A percentile compares a stretch with the other conserved stretches of the same genome.
These are phyloP conservation scores for Leptinotarsa texana DNA, from an alignment of 1,140 invertebrate species.

Conservation along the genomic window DNA sequence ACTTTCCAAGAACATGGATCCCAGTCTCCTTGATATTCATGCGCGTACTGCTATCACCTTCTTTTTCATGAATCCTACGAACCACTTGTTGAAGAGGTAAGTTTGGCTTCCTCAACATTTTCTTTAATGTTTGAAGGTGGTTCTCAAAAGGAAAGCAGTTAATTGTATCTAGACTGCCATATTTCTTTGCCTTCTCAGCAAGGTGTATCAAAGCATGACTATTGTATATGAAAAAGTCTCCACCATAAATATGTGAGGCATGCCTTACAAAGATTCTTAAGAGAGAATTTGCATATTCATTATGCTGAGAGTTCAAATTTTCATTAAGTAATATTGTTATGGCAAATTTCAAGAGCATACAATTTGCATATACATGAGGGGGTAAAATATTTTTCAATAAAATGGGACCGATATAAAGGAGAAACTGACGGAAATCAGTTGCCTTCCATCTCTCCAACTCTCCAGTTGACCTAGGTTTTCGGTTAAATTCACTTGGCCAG, in stretches of 20 bases:
- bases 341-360: slow-evolving; percentile 19
- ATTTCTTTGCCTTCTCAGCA: slow-evolving; percentile 24
- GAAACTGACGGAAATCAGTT: slow-evolving; percentile 8
- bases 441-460: slow-evolving; percentile 11
- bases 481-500: neutral
- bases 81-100: neutral
- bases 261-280: slow-evolving; percentile 25
- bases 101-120: neutral
- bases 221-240: slow-evolving; percentile 31
- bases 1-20: neutral
- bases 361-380: slow-evolving; percentile 11
- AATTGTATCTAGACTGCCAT: slow-evolving; percentile 22
- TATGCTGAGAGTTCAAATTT: slow-evolving; percentile 17
- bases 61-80: slow-evolving; percentile 7
- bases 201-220: slow-evolving; percentile 28
- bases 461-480: neutral
- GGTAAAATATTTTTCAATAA: slow-evolving; percentile 26
- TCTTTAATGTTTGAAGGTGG: neutral
- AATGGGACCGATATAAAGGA: slow-evolving; percentile 18
- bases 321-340: slow-evolving; percentile 21
- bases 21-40: neutral
- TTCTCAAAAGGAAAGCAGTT: slow-evolving; percentile 30
- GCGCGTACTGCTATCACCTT: neutral
- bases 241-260: slow-evolving; percentile 23
- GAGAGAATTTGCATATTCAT: slow-evolving; percentile 25